Percentiles rank a stretch among this genome's conserved stretches.
phyloP scores from a whole-genome alignment of 2,113 vertebrate species.

The Enhydra lutris region DNA sequence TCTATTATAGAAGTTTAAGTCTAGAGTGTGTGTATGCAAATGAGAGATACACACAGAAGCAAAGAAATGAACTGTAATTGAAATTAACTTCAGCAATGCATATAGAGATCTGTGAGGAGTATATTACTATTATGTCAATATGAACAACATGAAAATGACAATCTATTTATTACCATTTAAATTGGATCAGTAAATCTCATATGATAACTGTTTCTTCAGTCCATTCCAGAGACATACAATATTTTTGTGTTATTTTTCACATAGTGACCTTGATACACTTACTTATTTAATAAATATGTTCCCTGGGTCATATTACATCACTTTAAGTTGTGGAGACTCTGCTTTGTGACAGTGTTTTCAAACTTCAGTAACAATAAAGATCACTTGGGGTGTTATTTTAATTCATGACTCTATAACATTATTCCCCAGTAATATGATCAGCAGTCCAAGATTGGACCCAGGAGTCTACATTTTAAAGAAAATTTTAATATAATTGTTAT shows the following conservation, averaged over 20 bases:
- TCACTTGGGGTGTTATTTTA: background rate
- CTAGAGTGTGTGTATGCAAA: background rate
- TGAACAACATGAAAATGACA: background rate
- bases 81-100: background rate
- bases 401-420: background rate
- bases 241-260: background rate
- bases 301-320: background rate
- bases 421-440: background rate
- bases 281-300: background rate
- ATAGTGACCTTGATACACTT: background rate
- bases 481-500: background rate
- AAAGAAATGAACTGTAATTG: background rate
- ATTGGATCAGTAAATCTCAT: background rate
- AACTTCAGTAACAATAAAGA: background rate
- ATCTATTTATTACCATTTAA: background rate
- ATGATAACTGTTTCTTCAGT: background rate
- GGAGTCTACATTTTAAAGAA: background rate
- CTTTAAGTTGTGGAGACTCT: background rate
- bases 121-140: background rate
- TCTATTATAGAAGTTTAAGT: background rate
- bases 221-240: background rate
- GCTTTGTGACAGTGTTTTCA: background rate
- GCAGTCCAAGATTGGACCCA: background rate
- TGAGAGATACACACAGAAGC: background rate
- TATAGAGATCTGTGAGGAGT: background rate